phyloP scores from a whole-genome alignment of 2,113 vertebrate genomes.

The Bolborhynchus lineola region DNA sequence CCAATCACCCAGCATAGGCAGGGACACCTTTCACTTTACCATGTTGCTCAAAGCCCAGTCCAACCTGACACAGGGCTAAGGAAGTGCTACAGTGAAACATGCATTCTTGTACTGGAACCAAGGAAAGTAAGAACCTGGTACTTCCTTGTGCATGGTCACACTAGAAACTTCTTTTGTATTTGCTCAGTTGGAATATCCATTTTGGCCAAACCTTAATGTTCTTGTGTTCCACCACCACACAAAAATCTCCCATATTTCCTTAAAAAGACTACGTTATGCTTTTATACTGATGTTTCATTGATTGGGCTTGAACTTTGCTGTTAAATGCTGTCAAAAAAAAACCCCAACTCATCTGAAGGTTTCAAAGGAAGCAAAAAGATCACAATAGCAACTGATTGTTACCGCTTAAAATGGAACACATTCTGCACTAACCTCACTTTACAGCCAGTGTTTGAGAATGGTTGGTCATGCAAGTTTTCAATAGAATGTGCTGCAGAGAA shows the following conservation, averaged over 20 bases:
- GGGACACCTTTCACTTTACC: not conserved
- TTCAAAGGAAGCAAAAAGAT: not conserved
- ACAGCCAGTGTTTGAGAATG: not conserved
- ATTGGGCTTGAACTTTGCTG: not conserved
- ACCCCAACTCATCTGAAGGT: not conserved
- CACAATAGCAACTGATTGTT: not conserved
- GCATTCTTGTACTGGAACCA: not conserved
- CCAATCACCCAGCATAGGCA: not conserved
- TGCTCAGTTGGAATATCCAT: not conserved
- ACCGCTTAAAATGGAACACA: not conserved
- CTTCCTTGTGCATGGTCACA: not conserved
- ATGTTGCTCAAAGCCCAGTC: not conserved
- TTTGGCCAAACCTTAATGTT: not conserved
- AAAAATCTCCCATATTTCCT: not conserved
- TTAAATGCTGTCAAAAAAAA: not conserved
- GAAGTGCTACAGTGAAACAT: accelerated
- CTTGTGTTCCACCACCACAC: not conserved
- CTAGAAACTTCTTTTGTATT: not conserved
- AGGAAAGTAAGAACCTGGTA: not conserved
- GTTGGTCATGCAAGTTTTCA: not conserved
- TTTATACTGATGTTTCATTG: not conserved
- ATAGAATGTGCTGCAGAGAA: not conserved
- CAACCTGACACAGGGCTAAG: not conserved
- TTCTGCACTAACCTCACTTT: not conserved
- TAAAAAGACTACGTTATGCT: not conserved